Evolutionary conservation across 2,888 invertebrate genomes (phyloP).

Genomic region (Taenaris catops): DNA sequence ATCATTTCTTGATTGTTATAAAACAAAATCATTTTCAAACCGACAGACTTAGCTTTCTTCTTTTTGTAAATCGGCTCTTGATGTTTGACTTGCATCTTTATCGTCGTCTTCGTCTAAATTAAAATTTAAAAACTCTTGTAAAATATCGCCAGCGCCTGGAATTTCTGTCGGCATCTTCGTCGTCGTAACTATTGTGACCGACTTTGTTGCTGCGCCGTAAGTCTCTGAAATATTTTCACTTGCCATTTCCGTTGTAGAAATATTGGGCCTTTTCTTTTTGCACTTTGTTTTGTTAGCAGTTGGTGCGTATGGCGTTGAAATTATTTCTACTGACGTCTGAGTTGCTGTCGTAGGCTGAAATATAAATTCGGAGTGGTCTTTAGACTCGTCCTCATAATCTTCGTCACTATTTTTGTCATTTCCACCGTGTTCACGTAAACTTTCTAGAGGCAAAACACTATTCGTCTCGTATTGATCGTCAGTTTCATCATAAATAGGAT

Average conservation of each 20-base stretch:
- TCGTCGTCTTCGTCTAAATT: slow-evolving; percentile 40
- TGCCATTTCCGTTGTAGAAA: slow-evolving; percentile 31
- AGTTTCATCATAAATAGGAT: slow-evolving; percentile 29
- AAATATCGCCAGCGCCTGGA: slow-evolving; percentile 40
- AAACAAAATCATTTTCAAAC: too few species aligned
- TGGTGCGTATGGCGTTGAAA: slow-evolving; percentile 31
- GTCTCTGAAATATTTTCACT: slow-evolving; percentile 27
- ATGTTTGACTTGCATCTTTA: slow-evolving; percentile 24
- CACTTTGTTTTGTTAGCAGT: slow-evolving; percentile 63
- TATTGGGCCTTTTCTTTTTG: slow-evolving; percentile 56
- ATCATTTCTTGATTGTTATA: too few species aligned
- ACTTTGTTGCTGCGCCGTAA: slow-evolving; percentile 18
- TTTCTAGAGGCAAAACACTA: slow-evolving; percentile 26
- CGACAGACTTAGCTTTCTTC: too few species aligned
- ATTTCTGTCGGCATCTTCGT: slow-evolving; percentile 34
- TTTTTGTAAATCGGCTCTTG: slow-evolving; percentile 33
- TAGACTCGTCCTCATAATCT: slow-evolving; percentile 35
- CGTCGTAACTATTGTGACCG: slow-evolving; percentile 19
- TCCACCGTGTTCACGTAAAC: slow-evolving; percentile 12
- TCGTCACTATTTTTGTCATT: slow-evolving; percentile 21
- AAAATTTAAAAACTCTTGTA: slow-evolving; percentile 52
- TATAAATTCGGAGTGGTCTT: slow-evolving; percentile 49
- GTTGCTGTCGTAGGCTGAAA: slow-evolving; percentile 37
- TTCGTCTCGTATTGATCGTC: slow-evolving; percentile 32
- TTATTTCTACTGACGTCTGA: slow-evolving; percentile 32